Evolutionary conservation across 1,140 invertebrate genomes (phyloP).

Genomic region (Drosophila nebulosa): DNA sequence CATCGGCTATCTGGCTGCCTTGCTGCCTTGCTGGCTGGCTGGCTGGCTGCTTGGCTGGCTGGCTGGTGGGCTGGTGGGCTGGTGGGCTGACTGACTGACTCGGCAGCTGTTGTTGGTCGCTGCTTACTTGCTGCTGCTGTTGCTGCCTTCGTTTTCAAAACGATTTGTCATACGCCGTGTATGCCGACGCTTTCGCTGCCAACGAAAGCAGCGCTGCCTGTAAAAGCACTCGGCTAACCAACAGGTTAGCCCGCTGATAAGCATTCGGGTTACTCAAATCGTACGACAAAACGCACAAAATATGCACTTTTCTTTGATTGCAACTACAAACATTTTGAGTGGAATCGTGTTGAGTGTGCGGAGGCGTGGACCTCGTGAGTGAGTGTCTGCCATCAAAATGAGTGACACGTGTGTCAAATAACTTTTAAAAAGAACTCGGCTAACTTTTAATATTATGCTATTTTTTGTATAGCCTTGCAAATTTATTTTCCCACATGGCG

Average conservation of each 20-base stretch:
- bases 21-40: background rate
- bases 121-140: background rate
- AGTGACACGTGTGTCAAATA: slow-evolving; percentile 6
- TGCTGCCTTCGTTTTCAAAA: slow-evolving; percentile 21
- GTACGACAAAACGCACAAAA: slow-evolving; percentile 4
- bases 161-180: slow-evolving; percentile 28
- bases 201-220: background rate
- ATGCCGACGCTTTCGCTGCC: background rate
- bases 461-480: no score
- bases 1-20: background rate
- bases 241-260: slow-evolving; percentile 71
- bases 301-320: slow-evolving; percentile 17
- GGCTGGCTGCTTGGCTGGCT: no score
- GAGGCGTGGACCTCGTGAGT: background rate
- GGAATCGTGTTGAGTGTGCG: background rate
- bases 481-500: no score
- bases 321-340: slow-evolving; percentile 12
- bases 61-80: no score
- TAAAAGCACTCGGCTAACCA: slow-evolving; percentile 41
- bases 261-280: slow-evolving; percentile 37
- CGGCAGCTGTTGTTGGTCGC: slow-evolving; percentile 4
- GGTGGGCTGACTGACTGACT: background rate
- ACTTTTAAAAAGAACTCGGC: background rate
- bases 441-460: no score
- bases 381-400: background rate